Conservation (phyloP, 2,888 invertebrate genomes). For the Anodontia alba region DNA sequence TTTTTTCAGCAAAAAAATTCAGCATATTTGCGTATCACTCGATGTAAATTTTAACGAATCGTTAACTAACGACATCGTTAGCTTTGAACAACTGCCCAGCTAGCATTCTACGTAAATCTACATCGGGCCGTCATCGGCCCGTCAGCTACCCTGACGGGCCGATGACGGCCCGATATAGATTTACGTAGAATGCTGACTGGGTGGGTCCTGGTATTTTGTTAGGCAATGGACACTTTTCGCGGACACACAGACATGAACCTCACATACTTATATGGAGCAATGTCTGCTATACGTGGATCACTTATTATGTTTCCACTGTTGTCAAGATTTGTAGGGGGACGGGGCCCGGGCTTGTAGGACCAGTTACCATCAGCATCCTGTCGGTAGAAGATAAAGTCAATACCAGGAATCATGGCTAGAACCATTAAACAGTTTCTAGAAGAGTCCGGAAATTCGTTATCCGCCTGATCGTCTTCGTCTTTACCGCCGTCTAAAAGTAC, state of each 20-base stretch:
- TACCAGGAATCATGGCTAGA: constrained; percentile 48
- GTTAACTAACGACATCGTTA: no score
- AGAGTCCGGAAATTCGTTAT: background rate
- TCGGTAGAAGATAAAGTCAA: constrained; percentile 54
- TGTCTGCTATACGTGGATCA: constrained; percentile 43
- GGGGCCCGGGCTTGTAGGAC: constrained; percentile 52
- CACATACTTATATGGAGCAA: constrained; percentile 45
- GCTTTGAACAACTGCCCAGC: no score
- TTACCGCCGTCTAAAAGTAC: background rate
- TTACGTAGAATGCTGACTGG: no score
- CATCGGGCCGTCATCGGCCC: no score
- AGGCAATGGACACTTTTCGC: background rate
- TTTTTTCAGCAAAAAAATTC: no score
- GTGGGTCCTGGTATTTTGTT: no score
- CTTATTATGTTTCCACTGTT: constrained; percentile 24
- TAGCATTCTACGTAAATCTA: no score
- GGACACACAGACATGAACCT: constrained; percentile 35
- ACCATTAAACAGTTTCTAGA: constrained; percentile 26
- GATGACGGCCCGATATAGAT: no score
- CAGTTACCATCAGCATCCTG: constrained; percentile 27
- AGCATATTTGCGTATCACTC: no score
- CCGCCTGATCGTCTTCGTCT: background rate
- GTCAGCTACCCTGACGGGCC: no score
- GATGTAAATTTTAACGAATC: no score
- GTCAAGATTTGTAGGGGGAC: constrained; percentile 39